Evolutionary conservation across 2,113 vertebrate species (phyloP).

Genomic region (Monarcha castaneiventris): DNA sequence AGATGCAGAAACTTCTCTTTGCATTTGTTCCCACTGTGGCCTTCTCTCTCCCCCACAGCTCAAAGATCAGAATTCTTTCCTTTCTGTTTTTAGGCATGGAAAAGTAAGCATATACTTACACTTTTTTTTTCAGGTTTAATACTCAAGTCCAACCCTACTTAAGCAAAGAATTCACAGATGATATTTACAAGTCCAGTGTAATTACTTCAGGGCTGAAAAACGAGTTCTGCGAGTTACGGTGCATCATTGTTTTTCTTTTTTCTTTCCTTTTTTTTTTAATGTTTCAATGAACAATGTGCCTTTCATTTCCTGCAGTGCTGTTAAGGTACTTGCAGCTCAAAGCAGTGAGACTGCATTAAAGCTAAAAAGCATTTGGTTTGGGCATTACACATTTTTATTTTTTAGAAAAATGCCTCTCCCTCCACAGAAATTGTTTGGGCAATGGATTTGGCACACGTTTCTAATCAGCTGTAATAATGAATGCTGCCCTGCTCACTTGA

Average conservation of each 20-base stretch:
- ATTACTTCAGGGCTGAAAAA: conserved; percentile 64
- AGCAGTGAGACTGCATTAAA: conserved; percentile 51
- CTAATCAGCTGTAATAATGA: conserved; percentile 61
- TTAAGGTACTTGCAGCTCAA: conserved; percentile 61
- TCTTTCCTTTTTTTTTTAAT: not conserved
- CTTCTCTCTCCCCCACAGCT: not conserved
- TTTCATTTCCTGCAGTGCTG: conserved; percentile 57
- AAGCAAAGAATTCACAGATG: conserved; percentile 57
- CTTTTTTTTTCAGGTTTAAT: not conserved
- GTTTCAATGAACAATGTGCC: conserved; percentile 63
- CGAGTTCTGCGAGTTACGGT: conserved; percentile 56
- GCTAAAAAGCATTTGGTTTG: conserved; percentile 51
- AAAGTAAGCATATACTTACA: not conserved
- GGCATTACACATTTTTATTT: conserved; percentile 42
- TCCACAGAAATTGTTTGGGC: conserved; percentile 49
- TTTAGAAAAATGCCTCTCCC: conserved; percentile 52
- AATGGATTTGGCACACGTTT: conserved; percentile 15
- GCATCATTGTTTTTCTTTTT: conserved; percentile 48
- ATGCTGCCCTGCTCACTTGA: conserved; percentile 38
- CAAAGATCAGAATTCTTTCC: not conserved
- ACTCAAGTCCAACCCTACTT: conserved; percentile 23
- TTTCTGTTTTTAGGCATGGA: not conserved
- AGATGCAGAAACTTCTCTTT: not conserved
- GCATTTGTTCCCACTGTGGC: not conserved
- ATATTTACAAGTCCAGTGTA: conserved; percentile 64